phyloP scores from a whole-genome alignment of 2,888 invertebrate genomes.

The Agrochola lychnidis region DNA sequence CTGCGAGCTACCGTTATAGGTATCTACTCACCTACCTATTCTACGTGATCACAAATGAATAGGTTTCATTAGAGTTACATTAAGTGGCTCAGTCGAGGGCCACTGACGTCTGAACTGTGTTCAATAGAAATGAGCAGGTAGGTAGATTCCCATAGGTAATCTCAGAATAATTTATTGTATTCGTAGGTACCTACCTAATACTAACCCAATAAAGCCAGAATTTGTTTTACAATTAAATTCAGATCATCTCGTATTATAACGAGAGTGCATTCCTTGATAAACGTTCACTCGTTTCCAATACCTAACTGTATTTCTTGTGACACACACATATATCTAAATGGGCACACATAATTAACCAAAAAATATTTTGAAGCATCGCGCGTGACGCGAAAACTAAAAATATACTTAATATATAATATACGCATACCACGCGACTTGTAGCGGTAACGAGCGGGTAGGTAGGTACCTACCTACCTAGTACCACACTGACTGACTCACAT shows the following conservation, averaged over 20 bases:
- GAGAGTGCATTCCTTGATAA: neutral
- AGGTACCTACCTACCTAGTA: neutral
- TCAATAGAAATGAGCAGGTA: too few relatives aligned
- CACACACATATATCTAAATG: too few relatives aligned
- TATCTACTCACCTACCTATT: neutral
- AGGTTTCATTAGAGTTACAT: conserved; percentile 9
- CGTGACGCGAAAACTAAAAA: neutral
- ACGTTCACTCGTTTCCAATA: too few relatives aligned
- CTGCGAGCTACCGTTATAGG: neutral
- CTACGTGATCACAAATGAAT: neutral
- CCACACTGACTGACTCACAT: neutral
- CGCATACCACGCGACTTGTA: neutral
- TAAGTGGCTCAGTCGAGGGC: neutral
- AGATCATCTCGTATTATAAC: neutral
- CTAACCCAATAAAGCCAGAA: neutral
- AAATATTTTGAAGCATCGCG: neutral
- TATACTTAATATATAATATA: too few relatives aligned
- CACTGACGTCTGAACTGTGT: too few relatives aligned
- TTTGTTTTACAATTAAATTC: neutral
- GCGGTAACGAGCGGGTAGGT: neutral
- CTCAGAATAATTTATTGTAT: neutral
- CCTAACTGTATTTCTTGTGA: neutral
- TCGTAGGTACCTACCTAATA: neutral
- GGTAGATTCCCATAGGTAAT: neutral
- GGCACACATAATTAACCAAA: too few relatives aligned